phyloP scores from a whole-genome alignment of 2,888 invertebrate genomes.

The Mythimna impura region DNA sequence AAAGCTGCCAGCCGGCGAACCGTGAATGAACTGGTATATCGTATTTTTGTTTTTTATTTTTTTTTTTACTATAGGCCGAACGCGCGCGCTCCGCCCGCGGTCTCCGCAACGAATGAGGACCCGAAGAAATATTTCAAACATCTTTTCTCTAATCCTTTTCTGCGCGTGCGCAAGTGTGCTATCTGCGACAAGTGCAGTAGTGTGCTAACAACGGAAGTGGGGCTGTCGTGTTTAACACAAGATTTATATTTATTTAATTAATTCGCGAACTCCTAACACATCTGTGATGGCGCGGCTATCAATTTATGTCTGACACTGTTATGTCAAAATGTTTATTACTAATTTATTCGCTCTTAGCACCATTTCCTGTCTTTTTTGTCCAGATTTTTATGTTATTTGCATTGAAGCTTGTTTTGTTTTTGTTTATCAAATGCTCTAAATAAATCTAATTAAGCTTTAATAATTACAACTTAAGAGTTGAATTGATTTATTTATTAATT shows the following conservation, averaged over 20 bases:
- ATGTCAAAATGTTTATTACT: constrained; percentile 46
- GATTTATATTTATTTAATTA: constrained; percentile 72
- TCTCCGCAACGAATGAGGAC: constrained; percentile 88
- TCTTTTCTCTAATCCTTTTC: constrained; percentile 89
- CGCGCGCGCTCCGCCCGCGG: constrained; percentile 85
- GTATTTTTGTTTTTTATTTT: constrained; percentile 71
- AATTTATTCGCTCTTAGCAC: constrained; percentile 45
- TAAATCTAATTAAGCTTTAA: not conserved
- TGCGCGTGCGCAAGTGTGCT: constrained; percentile 81
- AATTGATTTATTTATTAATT: not conserved
- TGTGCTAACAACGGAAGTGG: constrained; percentile 77
- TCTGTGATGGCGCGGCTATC: constrained; percentile 46
- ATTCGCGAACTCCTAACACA: constrained; percentile 56
- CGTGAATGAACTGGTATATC: constrained; percentile 83
- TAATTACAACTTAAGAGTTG: not conserved
- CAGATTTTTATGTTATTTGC: constrained; percentile 10
- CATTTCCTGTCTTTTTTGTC: constrained; percentile 25
- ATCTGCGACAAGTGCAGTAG: constrained; percentile 74
- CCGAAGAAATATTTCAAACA: constrained; percentile 88
- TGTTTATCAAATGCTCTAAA: not conserved
- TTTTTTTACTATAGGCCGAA: constrained; percentile 62
- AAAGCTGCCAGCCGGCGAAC: constrained; percentile 77
- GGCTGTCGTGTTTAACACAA: constrained; percentile 72
- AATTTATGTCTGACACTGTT: constrained; percentile 46
- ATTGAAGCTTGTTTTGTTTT: constrained; percentile 12